Percentiles rank a stretch among this genome's conserved stretches.
Evolutionary conservation across 2,113 vertebrate genomes (phyloP).

Genomic region (Dasyornis broadbenti): DNA sequence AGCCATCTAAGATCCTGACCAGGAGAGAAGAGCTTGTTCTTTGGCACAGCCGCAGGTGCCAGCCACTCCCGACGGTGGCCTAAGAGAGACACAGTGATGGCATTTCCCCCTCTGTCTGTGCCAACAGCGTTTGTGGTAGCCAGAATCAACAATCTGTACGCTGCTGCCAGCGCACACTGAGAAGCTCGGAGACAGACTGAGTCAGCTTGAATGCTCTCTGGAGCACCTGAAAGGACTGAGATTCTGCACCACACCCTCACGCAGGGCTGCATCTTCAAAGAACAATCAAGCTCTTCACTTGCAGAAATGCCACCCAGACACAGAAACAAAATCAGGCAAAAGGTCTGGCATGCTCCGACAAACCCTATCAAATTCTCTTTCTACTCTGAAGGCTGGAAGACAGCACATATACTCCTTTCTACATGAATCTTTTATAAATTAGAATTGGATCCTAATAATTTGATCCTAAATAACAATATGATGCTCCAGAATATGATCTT

Average conservation of each 20-base stretch:
- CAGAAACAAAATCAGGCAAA: background rate
- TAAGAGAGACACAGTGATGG: background rate
- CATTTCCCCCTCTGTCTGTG: background rate
- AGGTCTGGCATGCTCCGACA: background rate
- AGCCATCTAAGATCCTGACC: background rate
- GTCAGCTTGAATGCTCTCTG: background rate
- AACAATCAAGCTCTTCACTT: background rate
- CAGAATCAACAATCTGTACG: background rate
- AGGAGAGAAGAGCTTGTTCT: background rate
- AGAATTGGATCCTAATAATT: background rate
- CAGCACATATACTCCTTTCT: background rate
- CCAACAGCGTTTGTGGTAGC: background rate
- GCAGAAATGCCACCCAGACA: background rate
- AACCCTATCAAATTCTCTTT: background rate
- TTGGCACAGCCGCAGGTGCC: background rate
- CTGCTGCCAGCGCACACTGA: background rate
- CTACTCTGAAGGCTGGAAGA: background rate
- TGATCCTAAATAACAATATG: background rate
- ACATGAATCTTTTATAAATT: background rate
- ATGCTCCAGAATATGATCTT: background rate
- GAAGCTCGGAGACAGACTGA: background rate
- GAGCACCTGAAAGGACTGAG: background rate
- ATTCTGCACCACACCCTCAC: background rate
- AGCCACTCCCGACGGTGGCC: background rate
- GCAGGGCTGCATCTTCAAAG: background rate